Conservation (phyloP, 2,113 vertebrate species). For the Ageneiosus marmoratus region DNA sequence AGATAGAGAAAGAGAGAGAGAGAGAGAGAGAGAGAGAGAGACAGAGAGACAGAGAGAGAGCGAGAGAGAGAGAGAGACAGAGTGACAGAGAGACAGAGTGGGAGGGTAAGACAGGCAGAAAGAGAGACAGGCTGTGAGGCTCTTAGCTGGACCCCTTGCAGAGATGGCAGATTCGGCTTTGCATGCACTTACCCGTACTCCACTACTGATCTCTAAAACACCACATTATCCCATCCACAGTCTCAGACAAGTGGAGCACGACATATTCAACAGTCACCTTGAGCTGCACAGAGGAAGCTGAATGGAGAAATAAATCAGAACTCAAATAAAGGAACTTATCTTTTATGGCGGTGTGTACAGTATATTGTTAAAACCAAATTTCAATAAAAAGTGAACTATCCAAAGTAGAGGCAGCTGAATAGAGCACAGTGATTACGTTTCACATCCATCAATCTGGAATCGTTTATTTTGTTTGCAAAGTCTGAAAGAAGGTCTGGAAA, state of each 20-base stretch:
- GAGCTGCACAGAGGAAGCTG: background rate
- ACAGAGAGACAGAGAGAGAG: background rate
- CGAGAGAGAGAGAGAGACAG: conserved; percentile 3
- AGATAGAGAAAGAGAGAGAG: background rate
- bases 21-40: background rate
- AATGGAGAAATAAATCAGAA: background rate
- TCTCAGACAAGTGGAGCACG: background rate
- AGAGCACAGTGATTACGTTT: background rate
- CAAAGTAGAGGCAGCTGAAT: background rate
- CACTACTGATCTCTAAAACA: conserved; percentile 22
- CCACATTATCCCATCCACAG: background rate
- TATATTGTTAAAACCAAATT: background rate
- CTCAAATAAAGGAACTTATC: background rate
- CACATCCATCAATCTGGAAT: background rate
- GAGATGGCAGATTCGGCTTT: conserved; percentile 63
- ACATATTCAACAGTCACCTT: background rate
- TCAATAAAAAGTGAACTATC: too few relatives aligned
- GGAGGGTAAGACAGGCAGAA: background rate
- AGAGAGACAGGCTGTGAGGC: conserved; percentile 29
- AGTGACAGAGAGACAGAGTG: background rate
- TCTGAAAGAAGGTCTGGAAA: background rate
- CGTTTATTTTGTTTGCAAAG: background rate
- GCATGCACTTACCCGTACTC: conserved; percentile 58
- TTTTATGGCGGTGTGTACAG: background rate
- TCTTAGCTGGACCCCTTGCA: conserved; percentile 55